Evolutionary conservation across 1,140 invertebrate genomes (phyloP).

Genomic region (Leptopilina boulardi): DNA sequence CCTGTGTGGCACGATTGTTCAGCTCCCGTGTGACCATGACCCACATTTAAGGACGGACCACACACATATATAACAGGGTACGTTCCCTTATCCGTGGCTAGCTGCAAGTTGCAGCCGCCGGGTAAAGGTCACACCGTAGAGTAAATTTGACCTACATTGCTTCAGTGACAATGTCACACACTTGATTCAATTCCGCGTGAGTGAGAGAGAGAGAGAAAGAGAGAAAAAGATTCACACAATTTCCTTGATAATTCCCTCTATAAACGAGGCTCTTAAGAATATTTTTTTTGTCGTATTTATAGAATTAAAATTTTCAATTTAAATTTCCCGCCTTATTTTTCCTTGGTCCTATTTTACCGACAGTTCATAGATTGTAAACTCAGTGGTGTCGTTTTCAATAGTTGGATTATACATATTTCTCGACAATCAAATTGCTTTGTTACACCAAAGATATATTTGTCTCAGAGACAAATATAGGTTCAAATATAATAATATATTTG

Average conservation of each 20-base stretch:
- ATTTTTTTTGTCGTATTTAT: too few species aligned
- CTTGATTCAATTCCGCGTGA: conserved; percentile 56
- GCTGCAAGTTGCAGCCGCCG: conserved; percentile 36
- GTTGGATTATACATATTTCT: too few species aligned
- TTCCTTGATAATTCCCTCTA: conserved; percentile 45
- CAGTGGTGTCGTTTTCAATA: too few species aligned
- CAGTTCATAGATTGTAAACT: too few species aligned
- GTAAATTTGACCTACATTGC: conserved; percentile 66
- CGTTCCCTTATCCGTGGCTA: conserved; percentile 26
- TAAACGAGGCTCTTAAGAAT: neutral
- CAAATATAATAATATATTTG: too few species aligned
- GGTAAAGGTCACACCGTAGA: conserved; percentile 60
- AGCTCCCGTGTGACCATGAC: conserved; percentile 62
- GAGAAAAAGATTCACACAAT: conserved; percentile 43
- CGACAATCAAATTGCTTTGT: too few species aligned
- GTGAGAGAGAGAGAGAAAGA: too few species aligned
- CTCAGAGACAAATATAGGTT: too few species aligned
- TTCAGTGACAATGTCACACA: conserved; percentile 59
- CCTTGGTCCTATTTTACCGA: too few species aligned
- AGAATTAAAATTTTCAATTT: too few species aligned
- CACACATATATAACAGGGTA: conserved; percentile 40
- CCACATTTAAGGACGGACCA: conserved; percentile 66
- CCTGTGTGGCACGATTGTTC: conserved; percentile 49
- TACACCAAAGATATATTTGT: too few species aligned
- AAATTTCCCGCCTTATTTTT: too few species aligned